Evolutionary conservation across 2,888 invertebrate genomes (phyloP).

Genomic region (Andricus curvator): DNA sequence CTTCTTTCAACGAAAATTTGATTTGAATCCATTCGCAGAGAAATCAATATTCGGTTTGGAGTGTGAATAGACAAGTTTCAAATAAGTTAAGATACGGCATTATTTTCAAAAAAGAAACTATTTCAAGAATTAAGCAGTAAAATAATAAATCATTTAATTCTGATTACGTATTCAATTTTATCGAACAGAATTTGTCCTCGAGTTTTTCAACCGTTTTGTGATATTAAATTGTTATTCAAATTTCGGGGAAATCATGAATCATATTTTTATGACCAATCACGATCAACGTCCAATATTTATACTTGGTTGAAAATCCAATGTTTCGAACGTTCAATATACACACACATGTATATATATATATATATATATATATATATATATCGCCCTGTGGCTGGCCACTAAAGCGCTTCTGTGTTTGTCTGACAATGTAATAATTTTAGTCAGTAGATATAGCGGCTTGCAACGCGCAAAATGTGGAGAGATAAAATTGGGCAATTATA

Average conservation of each 20-base stretch:
- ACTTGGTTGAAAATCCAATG: constrained; percentile 24
- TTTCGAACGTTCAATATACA: constrained; percentile 25
- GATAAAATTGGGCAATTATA: constrained; percentile 35
- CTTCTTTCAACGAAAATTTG: neutral
- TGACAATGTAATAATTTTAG: constrained; percentile 33
- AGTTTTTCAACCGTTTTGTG: neutral
- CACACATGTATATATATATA: neutral
- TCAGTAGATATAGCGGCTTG: constrained; percentile 5
- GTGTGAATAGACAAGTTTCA: neutral
- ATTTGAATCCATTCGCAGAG: neutral
- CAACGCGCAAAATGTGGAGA: constrained; percentile 29
- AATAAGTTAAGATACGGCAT: neutral
- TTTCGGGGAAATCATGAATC: constrained; percentile 2
- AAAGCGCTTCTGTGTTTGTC: constrained; percentile 18
- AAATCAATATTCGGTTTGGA: neutral
- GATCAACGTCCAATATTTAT: constrained; percentile 34
- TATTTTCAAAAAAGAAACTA: too few relatives aligned
- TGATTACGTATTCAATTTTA: neutral
- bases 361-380: neutral
- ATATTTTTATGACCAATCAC: constrained; percentile 26
- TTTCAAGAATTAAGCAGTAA: too few relatives aligned
- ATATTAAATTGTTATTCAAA: neutral
- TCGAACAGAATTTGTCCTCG: neutral
- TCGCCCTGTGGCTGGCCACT: constrained; percentile 6
- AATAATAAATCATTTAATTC: neutral